Evolutionary conservation across 2,888 invertebrate genomes (phyloP), one percentile per base, ranked within the genome.

Genomic region (Polydrusus cervinus): DNA sequence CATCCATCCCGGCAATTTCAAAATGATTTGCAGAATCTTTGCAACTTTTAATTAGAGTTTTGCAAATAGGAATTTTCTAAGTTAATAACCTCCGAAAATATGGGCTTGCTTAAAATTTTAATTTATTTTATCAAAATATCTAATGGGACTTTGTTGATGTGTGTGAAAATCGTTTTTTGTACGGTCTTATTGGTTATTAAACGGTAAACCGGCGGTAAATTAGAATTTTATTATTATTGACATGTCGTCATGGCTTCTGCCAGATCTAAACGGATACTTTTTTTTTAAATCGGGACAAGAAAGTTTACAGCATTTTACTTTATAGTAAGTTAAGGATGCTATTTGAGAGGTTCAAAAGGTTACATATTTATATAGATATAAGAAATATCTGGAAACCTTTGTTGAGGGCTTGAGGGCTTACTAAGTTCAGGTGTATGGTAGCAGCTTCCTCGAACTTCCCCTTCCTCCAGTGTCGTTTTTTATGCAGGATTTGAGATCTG

Each of bases 11-110:
- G 34, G 55, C 34, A 55, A 55, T 55, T 55, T 14, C 34, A 64
- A 65, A 71, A 65, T 75, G 75, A 75, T 75, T 71, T 70, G 75
- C 75, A 70, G 14, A 65, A 57, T 71, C 68, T 61, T 62, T 60
- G 20, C 16, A 64, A 5, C n/a, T 45, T 57, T 71, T 71, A 75
- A 75, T 75, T 75, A 75, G 57, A 51, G 55, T 64, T 71, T 55
- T 60, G 51, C 71, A 66, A 75, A 75, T 70, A 61, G 43, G 68
- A 60, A 53, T 60, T 71, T 38, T 71, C 30, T 49, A 34, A 43
- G 62, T 45, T 40, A 30, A 64, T 47, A 64, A 49, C 64, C 64
- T 49, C 18, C 20, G 25, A 64, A 43, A 34, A 25, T 18, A 10
- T 47, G 16, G 45, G 47, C 64, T 30, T 11, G 64, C 64, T 16